Base-by-base conservation (phyloP, 2,113 vertebrate species). In the Pipa parva region DNA sequence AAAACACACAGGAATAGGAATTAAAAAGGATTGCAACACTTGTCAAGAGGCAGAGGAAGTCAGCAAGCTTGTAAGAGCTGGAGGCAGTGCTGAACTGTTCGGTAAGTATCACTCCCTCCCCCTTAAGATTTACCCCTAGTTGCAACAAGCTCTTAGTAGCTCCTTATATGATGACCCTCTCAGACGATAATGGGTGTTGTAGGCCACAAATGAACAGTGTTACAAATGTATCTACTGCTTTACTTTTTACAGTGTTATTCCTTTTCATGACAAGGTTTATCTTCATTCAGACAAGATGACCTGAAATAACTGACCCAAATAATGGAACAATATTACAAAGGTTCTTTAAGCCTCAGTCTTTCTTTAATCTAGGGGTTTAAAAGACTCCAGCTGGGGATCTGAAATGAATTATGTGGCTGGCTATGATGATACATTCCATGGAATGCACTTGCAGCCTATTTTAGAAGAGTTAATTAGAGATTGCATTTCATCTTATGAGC, bases 381-480 rank as follows among this genome's bases (percentile, higher is more conserved):
- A 45, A 31, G 31, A 45, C 57, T 51, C 57, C 66, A 61, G 58
- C 58, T 29, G 36, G 50, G 56, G 45, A 48, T 49, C 51, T 24
- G 21, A 59, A 68, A 59, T 67, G 50, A 68, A 59, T 59, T 57
- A 68, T 68, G 56, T 39, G 51, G 51, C 36, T 39, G 65, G 31
- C 45, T 33, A 68, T 26, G 25, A 68, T 25, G 58, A 52, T 37
- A 68, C 28, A 68, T 58, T 68, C 50, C 28, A 24, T 36, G 17
- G 54, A 39, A 69, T n/a, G 39, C 54, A 39, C 63, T 36, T 57
- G 25, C 39, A 68, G 55, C 54, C 55, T 33, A 59, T 67, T 57
- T 59, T 27, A 69, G 59, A 69, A 31, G 48, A 69, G 66, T 69
- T 69, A 69, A 69, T 69, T 39, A 33, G 54, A 48, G 26, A 61